Base-by-base conservation (phyloP, 2,888 invertebrate genomes). In the Acrocyrtus sp. region DNA sequence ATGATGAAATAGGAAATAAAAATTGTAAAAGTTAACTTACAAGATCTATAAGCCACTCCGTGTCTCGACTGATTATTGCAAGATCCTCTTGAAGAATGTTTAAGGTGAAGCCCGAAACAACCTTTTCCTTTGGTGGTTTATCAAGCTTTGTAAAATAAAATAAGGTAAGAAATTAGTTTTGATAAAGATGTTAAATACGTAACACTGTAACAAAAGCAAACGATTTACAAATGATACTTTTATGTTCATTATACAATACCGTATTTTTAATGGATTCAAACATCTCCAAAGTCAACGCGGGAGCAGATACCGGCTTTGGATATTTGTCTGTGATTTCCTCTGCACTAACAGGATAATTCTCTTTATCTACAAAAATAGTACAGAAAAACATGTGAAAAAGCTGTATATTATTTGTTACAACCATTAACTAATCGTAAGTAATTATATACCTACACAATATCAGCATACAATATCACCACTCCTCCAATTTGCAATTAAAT, bases 41-140 rank as follows among this genome's bases (percentile, higher is more conserved):
- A 48, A 24, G 53, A 61, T 75, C 75, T n/a, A 58, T 67, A 21
- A 75, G 34, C 75, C 75, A 75, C 26, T 75, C 75, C 0, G 48
- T 39, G 10, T 27, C 15, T 10, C 63, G 22, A 34, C 58, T 54
- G 27, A 60, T 53, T 6, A 68, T 12, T 8, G 63, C 63, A 10
- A 75, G 39, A 29, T 75, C 72, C 47, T 67, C 63, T 21, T 58
- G 67, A 19, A 58, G 60, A 15, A 75, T 48, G 17, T 63, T 63
- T 0, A 75, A 22, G 0, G 47, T 50, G 48, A 67, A 75, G 10
- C 62, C 72, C 0, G 63, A 34, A 0, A 61, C 75, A 48, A 75
- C 12, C 6, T 57, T 60, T 15, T 75, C 68, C 19, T 75, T 63
- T 12, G 48, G 34, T 4, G 72, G 63, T 39, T 22, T 62, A 0